phyloP scores from a whole-genome alignment of 2,797 vertebrate genomes.

The Psittacula derbiana region DNA sequence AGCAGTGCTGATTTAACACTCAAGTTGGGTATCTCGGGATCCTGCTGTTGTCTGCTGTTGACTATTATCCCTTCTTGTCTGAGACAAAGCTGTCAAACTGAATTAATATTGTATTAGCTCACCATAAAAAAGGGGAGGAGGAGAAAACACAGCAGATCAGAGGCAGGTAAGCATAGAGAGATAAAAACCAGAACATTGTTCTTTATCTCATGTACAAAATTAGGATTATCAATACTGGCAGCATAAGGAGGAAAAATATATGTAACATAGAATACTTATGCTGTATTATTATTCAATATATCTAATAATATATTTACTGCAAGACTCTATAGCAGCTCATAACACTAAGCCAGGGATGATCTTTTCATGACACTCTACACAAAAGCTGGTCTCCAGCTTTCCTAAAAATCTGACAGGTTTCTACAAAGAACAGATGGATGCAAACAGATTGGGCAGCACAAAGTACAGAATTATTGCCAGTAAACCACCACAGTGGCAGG shows the following conservation, averaged over 20 bases:
- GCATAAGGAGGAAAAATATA: background rate
- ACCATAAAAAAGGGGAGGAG: background rate
- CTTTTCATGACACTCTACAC: background rate
- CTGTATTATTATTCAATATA: background rate
- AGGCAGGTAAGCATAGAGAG: background rate
- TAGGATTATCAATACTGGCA: background rate
- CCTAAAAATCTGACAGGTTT: background rate
- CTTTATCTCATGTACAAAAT: background rate
- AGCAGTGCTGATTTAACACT: background rate
- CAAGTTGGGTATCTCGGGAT: background rate
- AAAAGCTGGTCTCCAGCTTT: background rate
- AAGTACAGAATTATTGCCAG: background rate
- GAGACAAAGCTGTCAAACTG: background rate
- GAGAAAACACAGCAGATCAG: background rate
- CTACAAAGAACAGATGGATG: background rate
- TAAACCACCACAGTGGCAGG: background rate
- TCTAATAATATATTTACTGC: background rate
- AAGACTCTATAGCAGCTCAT: background rate
- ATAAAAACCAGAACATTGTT: background rate
- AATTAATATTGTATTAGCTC: background rate
- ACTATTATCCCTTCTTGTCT: background rate
- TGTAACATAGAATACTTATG: background rate
- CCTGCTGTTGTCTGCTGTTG: background rate
- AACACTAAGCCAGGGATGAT: background rate
- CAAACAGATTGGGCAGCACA: background rate